phyloP scores from a whole-genome alignment of 2,113 vertebrate species.

The Microcebus jonahi region DNA sequence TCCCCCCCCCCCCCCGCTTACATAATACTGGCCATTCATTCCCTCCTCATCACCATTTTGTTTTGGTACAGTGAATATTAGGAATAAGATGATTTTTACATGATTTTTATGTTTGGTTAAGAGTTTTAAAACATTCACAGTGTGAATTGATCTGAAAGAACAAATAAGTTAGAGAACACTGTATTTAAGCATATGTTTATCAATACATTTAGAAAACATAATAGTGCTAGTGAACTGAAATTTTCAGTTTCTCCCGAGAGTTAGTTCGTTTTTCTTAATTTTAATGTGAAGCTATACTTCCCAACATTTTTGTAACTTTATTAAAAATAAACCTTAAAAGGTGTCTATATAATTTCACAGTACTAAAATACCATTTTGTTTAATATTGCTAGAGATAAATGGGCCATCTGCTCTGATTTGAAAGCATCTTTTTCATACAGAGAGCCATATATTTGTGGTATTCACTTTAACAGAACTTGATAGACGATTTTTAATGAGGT shows the following conservation, averaged over 20 bases:
- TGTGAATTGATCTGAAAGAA: background rate
- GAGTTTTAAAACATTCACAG: background rate
- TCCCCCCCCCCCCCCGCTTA: too few relatives aligned
- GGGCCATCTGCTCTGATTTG: constrained; percentile 56
- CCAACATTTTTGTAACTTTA: constrained; percentile 4
- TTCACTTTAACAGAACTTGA: constrained; percentile 52
- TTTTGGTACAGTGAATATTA: background rate
- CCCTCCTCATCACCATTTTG: background rate
- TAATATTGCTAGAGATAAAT: constrained; percentile 55
- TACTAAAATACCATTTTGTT: constrained; percentile 35
- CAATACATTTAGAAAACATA: background rate
- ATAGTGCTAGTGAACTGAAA: background rate
- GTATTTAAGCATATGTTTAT: background rate
- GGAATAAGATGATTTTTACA: background rate
- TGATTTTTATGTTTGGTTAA: background rate
- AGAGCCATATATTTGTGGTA: background rate
- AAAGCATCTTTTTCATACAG: background rate
- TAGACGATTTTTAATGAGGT: constrained; percentile 44
- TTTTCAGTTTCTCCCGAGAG: background rate
- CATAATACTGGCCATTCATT: too few relatives aligned
- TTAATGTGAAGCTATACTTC: constrained; percentile 3
- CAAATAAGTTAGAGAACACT: background rate
- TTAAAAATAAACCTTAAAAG: constrained; percentile 49
- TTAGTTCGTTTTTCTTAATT: background rate
- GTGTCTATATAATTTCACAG: constrained; percentile 8